These are phyloP conservation scores for Zygothrica quintamaculata DNA, from an alignment of 2,888 invertebrate species.

Conservation along the genomic window DNA sequence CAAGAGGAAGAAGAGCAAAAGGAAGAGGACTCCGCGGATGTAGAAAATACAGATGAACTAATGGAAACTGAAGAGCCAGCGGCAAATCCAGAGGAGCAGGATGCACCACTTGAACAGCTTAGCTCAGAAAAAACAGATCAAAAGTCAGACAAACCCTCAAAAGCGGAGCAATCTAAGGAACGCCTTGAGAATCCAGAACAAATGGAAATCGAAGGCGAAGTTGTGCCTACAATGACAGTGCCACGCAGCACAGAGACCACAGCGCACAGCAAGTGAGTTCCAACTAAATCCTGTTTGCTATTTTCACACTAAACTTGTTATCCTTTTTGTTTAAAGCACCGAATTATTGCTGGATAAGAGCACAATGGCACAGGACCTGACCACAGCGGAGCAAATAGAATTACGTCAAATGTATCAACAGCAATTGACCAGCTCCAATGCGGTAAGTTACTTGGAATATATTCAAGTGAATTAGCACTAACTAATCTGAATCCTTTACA, in stretches of 20 bases:
- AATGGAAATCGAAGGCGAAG: slow-evolving; percentile 91
- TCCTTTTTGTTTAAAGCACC: slow-evolving; percentile 47
- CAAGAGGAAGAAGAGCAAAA: slow-evolving; percentile 87
- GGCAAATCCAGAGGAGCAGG: slow-evolving; percentile 48
- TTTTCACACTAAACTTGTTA: background rate
- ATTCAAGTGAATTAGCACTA: too few species aligned
- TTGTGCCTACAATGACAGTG: slow-evolving; percentile 88
- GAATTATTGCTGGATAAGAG: slow-evolving; percentile 81
- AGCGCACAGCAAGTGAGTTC: slow-evolving; percentile 89
- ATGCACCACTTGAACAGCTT: slow-evolving; percentile 76
- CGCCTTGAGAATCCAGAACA: slow-evolving; percentile 85
- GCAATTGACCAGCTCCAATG: slow-evolving; percentile 73
- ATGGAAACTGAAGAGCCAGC: slow-evolving; percentile 85
- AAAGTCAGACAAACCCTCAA: slow-evolving; percentile 82
- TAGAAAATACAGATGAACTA: slow-evolving; percentile 85
- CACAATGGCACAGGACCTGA: slow-evolving; percentile 73
- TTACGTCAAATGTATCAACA: slow-evolving; percentile 82
- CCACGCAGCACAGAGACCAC: slow-evolving; percentile 89
- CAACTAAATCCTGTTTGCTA: slow-evolving; percentile 83
- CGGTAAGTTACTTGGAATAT: slow-evolving; percentile 50
- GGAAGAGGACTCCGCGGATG: slow-evolving; percentile 86
- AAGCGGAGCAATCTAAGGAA: slow-evolving; percentile 84
- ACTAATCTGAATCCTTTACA: slow-evolving; percentile 19
- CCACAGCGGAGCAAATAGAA: slow-evolving; percentile 76
- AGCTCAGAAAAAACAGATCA: slow-evolving; percentile 85